phyloP scores from a whole-genome alignment of 1,140 invertebrate genomes.

The Tribolium castaneum region DNA sequence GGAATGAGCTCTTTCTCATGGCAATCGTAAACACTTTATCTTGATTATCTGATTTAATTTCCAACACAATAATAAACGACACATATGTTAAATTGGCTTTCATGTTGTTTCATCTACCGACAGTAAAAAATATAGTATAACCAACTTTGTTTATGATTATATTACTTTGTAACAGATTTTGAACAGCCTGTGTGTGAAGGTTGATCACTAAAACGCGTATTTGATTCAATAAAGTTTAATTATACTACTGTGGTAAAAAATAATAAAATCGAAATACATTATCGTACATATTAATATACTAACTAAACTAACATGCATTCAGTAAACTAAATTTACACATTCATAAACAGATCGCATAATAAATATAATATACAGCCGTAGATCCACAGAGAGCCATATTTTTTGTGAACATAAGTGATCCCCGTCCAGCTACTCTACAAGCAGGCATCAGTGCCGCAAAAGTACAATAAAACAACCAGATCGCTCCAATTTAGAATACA shows the following conservation, averaged over 20 bases:
- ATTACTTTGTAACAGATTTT: no score
- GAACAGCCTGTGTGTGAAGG: neutral
- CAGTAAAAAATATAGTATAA: no score
- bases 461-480: conserved; percentile 59
- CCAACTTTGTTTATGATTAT: no score
- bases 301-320: conserved; percentile 64
- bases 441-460: conserved; percentile 50
- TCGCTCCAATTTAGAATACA: conserved; percentile 61
- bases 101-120: neutral
- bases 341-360: conserved; percentile 60
- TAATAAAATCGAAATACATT: conserved; percentile 65
- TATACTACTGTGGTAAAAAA: conserved; percentile 64
- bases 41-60: neutral
- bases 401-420: conserved; percentile 62
- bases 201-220: neutral
- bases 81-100: neutral
- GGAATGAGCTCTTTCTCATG: neutral
- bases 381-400: conserved; percentile 62
- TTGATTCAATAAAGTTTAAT: conserved; percentile 54
- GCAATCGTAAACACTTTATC: neutral
- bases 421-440: conserved; percentile 65
- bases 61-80: neutral
- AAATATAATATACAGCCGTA: conserved; percentile 63
- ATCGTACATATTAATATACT: conserved; percentile 61
- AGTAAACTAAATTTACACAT: conserved; percentile 62